These are phyloP conservation scores for Apostichopus japonicus DNA, from an alignment of 35 echinoderm and acorn worm genomes.

Conservation along the genomic window DNA sequence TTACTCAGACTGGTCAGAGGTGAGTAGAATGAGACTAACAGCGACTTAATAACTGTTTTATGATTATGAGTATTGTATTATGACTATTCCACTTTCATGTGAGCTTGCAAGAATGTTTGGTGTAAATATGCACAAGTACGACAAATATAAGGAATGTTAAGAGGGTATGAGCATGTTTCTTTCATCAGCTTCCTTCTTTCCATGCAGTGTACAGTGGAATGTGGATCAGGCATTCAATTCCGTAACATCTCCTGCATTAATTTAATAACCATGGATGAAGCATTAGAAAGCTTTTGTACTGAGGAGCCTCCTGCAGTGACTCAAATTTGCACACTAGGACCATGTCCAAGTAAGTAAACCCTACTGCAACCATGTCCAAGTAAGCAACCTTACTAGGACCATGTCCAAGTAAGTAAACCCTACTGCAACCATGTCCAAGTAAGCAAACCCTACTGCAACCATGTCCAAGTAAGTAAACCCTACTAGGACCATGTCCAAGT, in stretches of 20 bases:
- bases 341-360: constrained; percentile 39
- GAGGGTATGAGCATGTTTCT: no score
- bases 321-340: background rate
- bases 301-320: background rate
- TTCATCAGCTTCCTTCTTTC: background rate
- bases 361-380: background rate
- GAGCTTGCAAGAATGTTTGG: no score
- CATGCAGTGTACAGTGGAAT: constrained; percentile 6
- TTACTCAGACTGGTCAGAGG: constrained; percentile 1
- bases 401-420: background rate
- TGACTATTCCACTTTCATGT: no score
- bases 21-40: background rate
- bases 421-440: background rate
- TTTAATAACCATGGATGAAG: background rate
- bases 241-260: constrained; percentile 6
- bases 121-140: no score
- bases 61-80: no score
- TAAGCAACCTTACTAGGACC: background rate
- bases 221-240: constrained; percentile 18
- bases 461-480: no score
- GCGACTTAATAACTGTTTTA: no score
- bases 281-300: background rate
- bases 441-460: background rate
- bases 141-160: no score
- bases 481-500: no score